Base-by-base conservation (phyloP, 2,113 vertebrate species). In the Marmota monax region DNA sequence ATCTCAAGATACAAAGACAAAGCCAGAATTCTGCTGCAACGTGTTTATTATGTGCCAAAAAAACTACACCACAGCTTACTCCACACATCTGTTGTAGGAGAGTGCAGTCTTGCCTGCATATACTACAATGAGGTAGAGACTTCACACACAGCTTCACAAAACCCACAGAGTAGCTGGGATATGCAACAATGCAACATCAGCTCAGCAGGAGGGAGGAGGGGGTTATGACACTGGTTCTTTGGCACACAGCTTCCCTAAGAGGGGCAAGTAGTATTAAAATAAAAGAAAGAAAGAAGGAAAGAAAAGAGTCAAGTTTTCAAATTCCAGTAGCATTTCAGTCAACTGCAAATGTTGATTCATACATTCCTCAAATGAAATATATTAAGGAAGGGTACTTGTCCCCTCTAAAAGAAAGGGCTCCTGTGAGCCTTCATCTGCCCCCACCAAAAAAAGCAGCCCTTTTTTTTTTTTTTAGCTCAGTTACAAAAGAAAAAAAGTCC, bases 101-200 rank as follows among this genome's bases (percentile, higher is more conserved):
- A 99, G 98, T 98, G 99, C 99, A 99, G 99, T 99, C 99, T 99
- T 99, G 98, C 98, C 99, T 99, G 99, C 99, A 99, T 99, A 99
- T 99, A 99, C 99, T 99, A 99, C 99, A 99, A 99, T 99, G 99
- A 99, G 99, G 99, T 99, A 99, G 99, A 99, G 99, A 99, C 99
- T 99, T 98, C 98, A 99, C 99, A 99, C 98, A 99, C 98, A 98
- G 99, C 99, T 99, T 99, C 99, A 99, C 99, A 98, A 98, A 98
- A 98, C 98, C 98, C 99, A 99, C 99, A 99, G 99, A 99, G 99
- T 99, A 99, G 99, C 99, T 99, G 99, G 99, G 99, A 99, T 99
- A 99, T 98, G 98, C 98, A 97, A 98, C 98, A 98, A 98, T 98
- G 99, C 99, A 99, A 99, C 98, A 97, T 98, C 98, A 99, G 99